phyloP scores from a whole-genome alignment of 2,797 vertebrate genomes.

The Pangasius macronema region DNA sequence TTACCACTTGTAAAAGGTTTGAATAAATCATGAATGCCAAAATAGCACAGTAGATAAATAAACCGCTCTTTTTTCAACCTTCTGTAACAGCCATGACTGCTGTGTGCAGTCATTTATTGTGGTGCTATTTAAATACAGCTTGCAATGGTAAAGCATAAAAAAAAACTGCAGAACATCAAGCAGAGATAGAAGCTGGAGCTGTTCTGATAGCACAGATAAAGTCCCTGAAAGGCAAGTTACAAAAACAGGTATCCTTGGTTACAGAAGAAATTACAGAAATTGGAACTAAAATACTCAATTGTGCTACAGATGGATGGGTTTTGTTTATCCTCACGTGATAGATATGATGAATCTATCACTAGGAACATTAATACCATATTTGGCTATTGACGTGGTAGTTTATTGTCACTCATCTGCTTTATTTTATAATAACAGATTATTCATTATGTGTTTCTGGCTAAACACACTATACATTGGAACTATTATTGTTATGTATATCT shows the following conservation, averaged over 20 bases:
- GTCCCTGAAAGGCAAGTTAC: background rate
- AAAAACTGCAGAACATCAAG: background rate
- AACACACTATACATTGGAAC: too few relatives aligned
- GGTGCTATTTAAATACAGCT: background rate
- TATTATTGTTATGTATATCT: background rate
- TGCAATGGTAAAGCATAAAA: background rate
- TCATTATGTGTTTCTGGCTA: background rate
- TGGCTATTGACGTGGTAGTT: background rate
- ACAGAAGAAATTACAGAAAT: background rate
- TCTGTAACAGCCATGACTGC: background rate
- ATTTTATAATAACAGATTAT: background rate
- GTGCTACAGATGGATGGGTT: background rate
- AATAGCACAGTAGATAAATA: constrained; percentile 10
- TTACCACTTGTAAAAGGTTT: background rate
- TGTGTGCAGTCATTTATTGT: background rate
- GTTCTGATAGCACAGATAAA: background rate
- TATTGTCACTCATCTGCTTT: background rate
- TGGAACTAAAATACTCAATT: background rate
- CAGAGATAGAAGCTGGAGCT: background rate
- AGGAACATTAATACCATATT: background rate
- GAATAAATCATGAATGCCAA: background rate
- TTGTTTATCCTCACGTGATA: background rate
- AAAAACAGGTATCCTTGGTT: background rate
- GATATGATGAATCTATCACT: too few relatives aligned
- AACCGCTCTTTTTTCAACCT: background rate